Conservation (phyloP, 2,888 invertebrate genomes). For the Biston betularia region DNA sequence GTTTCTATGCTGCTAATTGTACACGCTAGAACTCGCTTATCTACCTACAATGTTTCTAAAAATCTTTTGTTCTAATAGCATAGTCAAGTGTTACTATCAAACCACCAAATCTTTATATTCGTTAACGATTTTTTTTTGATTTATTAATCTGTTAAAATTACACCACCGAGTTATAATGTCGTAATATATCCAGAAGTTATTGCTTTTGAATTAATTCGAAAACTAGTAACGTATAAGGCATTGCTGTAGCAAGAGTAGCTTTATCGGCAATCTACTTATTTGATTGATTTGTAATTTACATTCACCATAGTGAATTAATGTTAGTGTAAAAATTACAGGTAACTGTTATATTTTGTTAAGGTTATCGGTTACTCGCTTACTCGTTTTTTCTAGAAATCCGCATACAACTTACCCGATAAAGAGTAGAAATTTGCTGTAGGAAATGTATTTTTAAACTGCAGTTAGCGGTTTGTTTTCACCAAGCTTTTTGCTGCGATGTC, state of each 20-base stretch:
- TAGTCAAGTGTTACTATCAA: conserved; percentile 9
- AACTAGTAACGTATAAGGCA: conserved; percentile 28
- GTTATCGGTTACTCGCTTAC: conserved; percentile 38
- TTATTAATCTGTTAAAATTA: conserved; percentile 42
- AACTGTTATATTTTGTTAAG: conserved; percentile 5
- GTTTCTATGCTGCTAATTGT: conserved; percentile 11
- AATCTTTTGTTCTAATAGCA: conserved; percentile 4
- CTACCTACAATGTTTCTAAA: background rate
- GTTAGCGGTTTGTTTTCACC: conserved; percentile 79
- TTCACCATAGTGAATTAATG: conserved; percentile 23
- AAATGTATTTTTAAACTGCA: conserved; percentile 76
- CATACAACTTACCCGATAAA: conserved; percentile 55
- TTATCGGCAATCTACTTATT: conserved; percentile 27
- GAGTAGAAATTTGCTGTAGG: conserved; percentile 54
- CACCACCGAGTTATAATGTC: conserved; percentile 33
- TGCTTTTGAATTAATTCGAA: conserved; percentile 29
- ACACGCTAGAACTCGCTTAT: background rate
- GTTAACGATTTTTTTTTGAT: conserved; percentile 34
- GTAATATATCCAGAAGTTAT: conserved; percentile 36
- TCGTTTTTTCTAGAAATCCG: conserved; percentile 51
- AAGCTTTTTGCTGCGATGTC: conserved; percentile 75
- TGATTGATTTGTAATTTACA: conserved; percentile 34
- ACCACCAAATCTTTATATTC: conserved; percentile 30
- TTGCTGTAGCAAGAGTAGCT: conserved; percentile 10
- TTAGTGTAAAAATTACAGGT: conserved; percentile 20